Conservation (phyloP, 1,140 invertebrate genomes). For the Cotesia chilonis region DNA sequence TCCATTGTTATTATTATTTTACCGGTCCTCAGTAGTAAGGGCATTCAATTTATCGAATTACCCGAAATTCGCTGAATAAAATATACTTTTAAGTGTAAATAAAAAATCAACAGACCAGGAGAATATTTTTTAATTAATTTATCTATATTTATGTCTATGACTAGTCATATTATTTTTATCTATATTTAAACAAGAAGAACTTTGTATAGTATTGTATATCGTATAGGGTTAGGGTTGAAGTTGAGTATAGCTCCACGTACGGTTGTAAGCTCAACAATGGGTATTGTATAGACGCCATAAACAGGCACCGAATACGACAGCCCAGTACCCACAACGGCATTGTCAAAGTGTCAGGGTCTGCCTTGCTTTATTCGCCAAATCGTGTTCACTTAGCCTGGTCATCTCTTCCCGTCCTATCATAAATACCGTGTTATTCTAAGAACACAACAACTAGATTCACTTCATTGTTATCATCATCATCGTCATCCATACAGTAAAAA, state of each 20-base stretch:
- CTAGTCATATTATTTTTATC: no score
- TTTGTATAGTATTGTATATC: conserved; percentile 1
- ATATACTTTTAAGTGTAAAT: no score
- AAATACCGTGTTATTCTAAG: conserved; percentile 19
- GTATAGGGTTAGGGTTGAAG: background rate
- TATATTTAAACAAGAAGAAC: no score
- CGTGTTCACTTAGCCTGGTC: conserved; percentile 27
- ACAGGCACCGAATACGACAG: conserved; percentile 63
- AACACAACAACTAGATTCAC: background rate
- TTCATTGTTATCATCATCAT: background rate
- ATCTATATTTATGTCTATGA: background rate
- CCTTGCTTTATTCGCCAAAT: conserved; percentile 39
- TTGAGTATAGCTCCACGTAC: conserved; percentile 47
- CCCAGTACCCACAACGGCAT: conserved; percentile 49
- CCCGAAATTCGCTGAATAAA: no score
- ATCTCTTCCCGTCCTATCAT: background rate
- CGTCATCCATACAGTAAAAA: no score
- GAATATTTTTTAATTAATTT: background rate
- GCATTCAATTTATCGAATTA: no score
- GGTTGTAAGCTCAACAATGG: conserved; percentile 59
- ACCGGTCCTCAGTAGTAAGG: background rate
- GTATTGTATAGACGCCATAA: conserved; percentile 65
- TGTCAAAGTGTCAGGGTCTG: conserved; percentile 60
- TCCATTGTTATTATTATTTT: conserved; percentile 8
- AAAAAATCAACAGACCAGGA: no score